Evolutionary conservation across 1,140 invertebrate genomes (phyloP).

Genomic region (Zaprionus ornatus): DNA sequence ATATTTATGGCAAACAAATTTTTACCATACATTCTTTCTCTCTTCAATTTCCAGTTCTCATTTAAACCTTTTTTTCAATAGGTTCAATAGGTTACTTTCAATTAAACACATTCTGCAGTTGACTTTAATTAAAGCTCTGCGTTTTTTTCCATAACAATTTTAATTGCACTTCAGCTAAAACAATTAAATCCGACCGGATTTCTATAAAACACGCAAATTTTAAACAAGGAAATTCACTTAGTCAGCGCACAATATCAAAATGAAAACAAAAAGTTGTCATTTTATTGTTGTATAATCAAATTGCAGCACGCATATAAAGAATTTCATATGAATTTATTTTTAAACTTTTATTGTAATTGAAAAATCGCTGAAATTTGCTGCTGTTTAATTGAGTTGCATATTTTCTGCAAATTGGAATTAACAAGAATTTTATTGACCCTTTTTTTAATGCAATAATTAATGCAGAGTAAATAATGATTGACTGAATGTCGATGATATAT

Average conservation of each 20-base stretch:
- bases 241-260: neutral
- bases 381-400: neutral
- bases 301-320: neutral
- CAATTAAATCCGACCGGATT: neutral
- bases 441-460: neutral
- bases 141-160: neutral
- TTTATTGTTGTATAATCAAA: neutral
- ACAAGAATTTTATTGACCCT: neutral
- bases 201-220: neutral
- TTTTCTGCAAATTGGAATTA: neutral
- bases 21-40: neutral
- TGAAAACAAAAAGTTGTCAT: neutral
- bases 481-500: neutral
- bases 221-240: slow-evolving; percentile 1
- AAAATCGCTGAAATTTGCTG: neutral
- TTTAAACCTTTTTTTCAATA: neutral
- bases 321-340: neutral
- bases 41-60: neutral
- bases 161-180: neutral
- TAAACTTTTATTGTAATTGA: neutral
- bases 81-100: neutral
- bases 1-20: no score
- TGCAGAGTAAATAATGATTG: neutral
- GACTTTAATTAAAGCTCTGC: neutral
- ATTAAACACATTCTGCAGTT: neutral